Evolutionary conservation across 1,140 invertebrate species (phyloP).

Genomic region (Drosophila subpulchrella): DNA sequence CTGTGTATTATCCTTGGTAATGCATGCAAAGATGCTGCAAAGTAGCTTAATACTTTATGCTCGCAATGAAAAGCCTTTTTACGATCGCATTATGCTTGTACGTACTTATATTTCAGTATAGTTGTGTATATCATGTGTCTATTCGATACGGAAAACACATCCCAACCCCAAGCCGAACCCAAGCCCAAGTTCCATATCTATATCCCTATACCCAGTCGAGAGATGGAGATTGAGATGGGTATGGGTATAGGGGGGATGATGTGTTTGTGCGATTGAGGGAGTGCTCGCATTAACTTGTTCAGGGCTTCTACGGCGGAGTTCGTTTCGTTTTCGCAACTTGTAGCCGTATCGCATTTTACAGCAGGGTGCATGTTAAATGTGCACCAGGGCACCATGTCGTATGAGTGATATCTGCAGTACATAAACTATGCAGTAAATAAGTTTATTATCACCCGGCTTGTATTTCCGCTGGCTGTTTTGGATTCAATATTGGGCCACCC

Average conservation of each 20-base stretch:
- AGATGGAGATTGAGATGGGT: background rate
- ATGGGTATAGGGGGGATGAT: background rate
- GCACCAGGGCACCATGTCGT: constrained; percentile 64
- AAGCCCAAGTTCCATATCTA: background rate
- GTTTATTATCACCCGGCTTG: constrained; percentile 64
- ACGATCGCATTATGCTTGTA: constrained; percentile 82
- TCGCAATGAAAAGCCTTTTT: constrained; percentile 82
- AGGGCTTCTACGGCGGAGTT: background rate
- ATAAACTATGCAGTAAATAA: constrained; percentile 82
- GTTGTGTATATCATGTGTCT: constrained; percentile 42
- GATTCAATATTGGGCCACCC: constrained; percentile 22
- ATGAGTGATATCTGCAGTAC: constrained; percentile 73
- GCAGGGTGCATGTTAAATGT: constrained; percentile 76
- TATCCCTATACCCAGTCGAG: background rate
- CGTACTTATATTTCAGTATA: constrained; percentile 73
- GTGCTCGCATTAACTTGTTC: constrained; percentile 27
- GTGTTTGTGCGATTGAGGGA: constrained; percentile 18
- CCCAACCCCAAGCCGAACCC: background rate
- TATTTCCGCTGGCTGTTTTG: constrained; percentile 21
- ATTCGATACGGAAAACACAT: constrained; percentile 52
- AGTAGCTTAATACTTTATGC: constrained; percentile 83
- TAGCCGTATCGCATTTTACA: constrained; percentile 71
- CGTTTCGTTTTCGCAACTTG: constrained; percentile 33
- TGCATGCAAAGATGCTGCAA: constrained; percentile 83
- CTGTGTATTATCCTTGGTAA: constrained; percentile 78